A percentile compares a stretch with the other conserved stretches of the same genome.
Evolutionary conservation across 2,888 invertebrate genomes (phyloP).

Genomic region (Diarsia mendica): DNA sequence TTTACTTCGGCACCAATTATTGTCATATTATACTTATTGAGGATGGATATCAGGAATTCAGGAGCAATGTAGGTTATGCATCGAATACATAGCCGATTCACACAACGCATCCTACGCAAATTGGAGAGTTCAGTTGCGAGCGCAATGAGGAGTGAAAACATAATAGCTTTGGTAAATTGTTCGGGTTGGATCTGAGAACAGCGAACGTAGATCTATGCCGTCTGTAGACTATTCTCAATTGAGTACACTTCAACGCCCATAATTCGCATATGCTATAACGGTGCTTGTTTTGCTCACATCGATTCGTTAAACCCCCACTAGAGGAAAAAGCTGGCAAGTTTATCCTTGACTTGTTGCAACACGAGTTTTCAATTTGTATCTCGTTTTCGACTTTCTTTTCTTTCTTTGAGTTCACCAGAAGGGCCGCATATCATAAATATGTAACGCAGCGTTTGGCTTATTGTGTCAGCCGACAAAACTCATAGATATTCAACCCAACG

Average conservation of each 20-base stretch:
- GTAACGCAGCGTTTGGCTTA: conserved; percentile 40
- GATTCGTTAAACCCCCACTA: conserved; percentile 3
- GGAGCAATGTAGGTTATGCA: conserved; percentile 21
- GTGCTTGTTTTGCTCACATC: conserved; percentile 16
- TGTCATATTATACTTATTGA: conserved; percentile 14
- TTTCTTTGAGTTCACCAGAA: conserved; percentile 26
- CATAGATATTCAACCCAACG: conserved; percentile 59
- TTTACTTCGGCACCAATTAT: not conserved
- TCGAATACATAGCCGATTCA: conserved; percentile 26
- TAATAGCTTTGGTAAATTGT: conserved; percentile 26
- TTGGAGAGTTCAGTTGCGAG: conserved; percentile 23
- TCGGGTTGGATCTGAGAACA: conserved; percentile 10
- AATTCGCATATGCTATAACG: conserved; percentile 18
- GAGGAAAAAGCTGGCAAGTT: conserved; percentile 16
- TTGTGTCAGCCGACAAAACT: conserved; percentile 46
- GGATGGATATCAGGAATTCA: conserved; percentile 8
- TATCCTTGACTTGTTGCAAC: conserved; percentile 18
- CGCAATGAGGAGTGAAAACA: conserved; percentile 43
- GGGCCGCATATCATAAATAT: conserved; percentile 52
- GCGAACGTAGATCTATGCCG: not conserved
- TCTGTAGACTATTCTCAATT: conserved; percentile 22
- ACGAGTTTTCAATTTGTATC: conserved; percentile 25
- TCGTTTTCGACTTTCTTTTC: conserved; percentile 46
- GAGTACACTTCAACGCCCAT: conserved; percentile 23
- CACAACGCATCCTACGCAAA: conserved; percentile 42